These are phyloP conservation scores for Pogonocichla stellata DNA, from an alignment of 2,113 vertebrate species.

Conservation along the genomic window DNA sequence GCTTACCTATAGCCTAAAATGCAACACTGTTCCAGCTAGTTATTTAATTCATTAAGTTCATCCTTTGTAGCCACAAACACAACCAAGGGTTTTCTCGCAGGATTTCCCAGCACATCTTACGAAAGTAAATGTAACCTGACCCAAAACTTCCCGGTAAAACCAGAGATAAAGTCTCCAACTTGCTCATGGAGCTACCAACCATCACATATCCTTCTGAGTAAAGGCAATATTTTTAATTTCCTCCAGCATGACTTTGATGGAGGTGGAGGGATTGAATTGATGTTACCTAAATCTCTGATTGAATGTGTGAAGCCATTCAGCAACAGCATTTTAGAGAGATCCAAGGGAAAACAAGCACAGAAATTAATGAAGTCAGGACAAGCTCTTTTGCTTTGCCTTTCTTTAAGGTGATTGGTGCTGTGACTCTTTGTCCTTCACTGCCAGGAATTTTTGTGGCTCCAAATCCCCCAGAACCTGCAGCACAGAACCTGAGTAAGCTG, in stretches of 20 bases:
- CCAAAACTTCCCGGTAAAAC: not conserved
- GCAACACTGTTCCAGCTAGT: no score
- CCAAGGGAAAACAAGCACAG: not conserved
- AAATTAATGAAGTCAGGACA: not conserved
- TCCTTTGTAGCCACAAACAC: not conserved
- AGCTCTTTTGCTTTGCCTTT: constrained; percentile 9
- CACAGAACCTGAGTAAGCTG: not conserved
- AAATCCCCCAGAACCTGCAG: not conserved
- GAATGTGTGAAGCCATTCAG: not conserved
- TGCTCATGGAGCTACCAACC: not conserved
- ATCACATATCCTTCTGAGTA: rapidly evolving
- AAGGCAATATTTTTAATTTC: not conserved
- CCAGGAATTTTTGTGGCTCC: constrained; percentile 14
- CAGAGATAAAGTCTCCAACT: not conserved
- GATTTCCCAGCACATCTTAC: not conserved
- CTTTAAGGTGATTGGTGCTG: not conserved
- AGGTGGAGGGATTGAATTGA: not conserved
- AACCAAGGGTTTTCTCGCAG: not conserved
- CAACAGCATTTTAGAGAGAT: not conserved
- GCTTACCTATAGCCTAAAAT: no score
- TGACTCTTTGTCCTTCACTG: not conserved
- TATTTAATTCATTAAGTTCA: no score
- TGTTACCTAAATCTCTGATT: not conserved
- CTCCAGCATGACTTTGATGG: not conserved
- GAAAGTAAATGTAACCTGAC: not conserved